Base-by-base conservation (phyloP, 2,113 vertebrate species). In the Seriola quinqueradiata region DNA sequence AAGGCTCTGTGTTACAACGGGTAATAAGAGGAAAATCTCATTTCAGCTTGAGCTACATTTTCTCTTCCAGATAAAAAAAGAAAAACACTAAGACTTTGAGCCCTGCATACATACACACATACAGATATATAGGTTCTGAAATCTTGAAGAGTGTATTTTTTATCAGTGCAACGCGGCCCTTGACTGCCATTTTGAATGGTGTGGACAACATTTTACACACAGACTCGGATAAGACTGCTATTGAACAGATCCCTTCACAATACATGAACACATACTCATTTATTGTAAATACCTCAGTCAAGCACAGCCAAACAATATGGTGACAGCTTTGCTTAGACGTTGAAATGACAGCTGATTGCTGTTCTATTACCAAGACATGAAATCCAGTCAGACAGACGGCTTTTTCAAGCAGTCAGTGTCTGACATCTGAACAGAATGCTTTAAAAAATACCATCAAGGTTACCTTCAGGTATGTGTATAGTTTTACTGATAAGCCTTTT, bases 301-400 rank as follows among this genome's bases (percentile, higher is more conserved):
- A n/a, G 12, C 28, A 73, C 28, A 46, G 58, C 32, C 14, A 36
- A 58, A 83, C 72, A 90, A 79, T 59, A 67, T 14, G 58, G 3
- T 81, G 83, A 76, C 77, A 66, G 36, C 14, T 70, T 57, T 74
- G 40, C 58, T 58, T 59, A 28, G 66, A 36, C 3, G 1, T 17
- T 59, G 75, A 72, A 69, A 25, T 78, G 83, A 66, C 66, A 79
- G 72, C 42, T 60, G 86, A 83, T 71, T 75, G 21, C 69, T 59
- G 34, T 65, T 46, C 8, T n/a, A 55, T 66, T 82, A 46, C 59
- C 59, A 52, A 19, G 6, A 44, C 61, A 74, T 13, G 12, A 79
- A 74, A 82, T 63, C 46, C 46, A 70, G 48, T 55, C 65, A 48
- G 28, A 28, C 28, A 28, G 21, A 76, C 58, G 74, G 71, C 19